Conservation (phyloP, 2,113 vertebrate species). For the Cheirogaleus medius region DNA sequence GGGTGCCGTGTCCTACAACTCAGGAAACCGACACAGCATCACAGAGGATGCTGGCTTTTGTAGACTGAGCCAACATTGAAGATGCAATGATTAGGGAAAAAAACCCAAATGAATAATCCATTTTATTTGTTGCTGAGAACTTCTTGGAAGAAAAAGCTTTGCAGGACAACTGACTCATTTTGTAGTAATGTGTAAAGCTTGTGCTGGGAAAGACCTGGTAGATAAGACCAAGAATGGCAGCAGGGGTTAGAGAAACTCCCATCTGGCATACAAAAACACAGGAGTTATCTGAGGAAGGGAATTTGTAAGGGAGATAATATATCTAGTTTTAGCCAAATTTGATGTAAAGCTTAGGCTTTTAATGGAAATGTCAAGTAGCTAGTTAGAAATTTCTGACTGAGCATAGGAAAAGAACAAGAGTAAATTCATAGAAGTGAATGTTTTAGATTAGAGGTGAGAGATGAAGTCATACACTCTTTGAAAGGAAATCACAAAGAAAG, state of each 20-base stretch:
- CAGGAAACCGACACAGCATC: not conserved
- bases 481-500: constrained; percentile 39
- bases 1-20: constrained; percentile 49
- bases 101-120: constrained; percentile 50
- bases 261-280: not conserved
- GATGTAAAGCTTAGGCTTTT: not conserved
- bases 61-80: constrained; percentile 59
- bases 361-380: constrained; percentile 31
- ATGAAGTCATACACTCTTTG: not conserved
- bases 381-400: constrained; percentile 17
- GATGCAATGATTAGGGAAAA: constrained; percentile 47
- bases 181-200: not conserved
- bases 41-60: constrained; percentile 48
- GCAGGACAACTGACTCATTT: constrained; percentile 52
- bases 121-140: constrained; percentile 54
- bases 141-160: constrained; percentile 37
- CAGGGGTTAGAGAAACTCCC: not conserved
- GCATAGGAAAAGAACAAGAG: not conserved
- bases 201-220: not conserved
- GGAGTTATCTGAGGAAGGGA: not conserved
- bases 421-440: constrained; percentile 8
- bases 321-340: constrained; percentile 40
- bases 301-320: not conserved
- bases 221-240: not conserved
- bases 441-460: constrained; percentile 5